A percentile compares a stretch with the other conserved stretches of the same genome.
These are phyloP conservation scores for Protosalanx chinensis DNA, from an alignment of 2,797 vertebrate species.

Conservation along the genomic window DNA sequence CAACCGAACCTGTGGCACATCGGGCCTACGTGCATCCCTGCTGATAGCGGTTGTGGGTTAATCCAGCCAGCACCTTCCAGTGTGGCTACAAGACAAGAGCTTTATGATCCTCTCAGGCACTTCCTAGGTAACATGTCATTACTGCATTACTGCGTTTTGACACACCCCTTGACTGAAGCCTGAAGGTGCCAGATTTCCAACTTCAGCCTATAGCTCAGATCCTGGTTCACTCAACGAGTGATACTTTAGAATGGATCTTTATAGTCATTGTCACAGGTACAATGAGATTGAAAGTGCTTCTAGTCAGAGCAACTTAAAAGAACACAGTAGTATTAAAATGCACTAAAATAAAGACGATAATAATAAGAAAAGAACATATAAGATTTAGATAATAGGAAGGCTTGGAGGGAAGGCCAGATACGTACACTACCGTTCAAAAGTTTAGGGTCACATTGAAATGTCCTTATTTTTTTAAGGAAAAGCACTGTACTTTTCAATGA, in stretches of 20 bases:
- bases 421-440: neutral
- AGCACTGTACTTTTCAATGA: too few species aligned
- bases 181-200: neutral
- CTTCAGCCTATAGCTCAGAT: neutral
- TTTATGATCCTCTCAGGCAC: neutral
- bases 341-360: too few species aligned
- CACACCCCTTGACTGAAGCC: neutral
- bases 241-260: neutral
- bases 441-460: too few species aligned
- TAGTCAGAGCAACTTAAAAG: too few species aligned
- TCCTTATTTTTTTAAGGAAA: too few species aligned
- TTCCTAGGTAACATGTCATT: neutral
- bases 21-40: neutral
- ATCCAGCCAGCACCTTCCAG: neutral
- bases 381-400: neutral
- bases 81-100: neutral
- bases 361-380: too few species aligned
- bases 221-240: neutral
- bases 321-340: too few species aligned
- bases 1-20: neutral
- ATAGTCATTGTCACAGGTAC: too few species aligned
- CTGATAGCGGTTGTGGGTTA: neutral
- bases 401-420: neutral
- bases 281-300: too few species aligned
- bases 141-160: conserved; percentile 4